Base-by-base conservation (phyloP, 1,140 invertebrate genomes). In the Aphidius gifuensis region DNA sequence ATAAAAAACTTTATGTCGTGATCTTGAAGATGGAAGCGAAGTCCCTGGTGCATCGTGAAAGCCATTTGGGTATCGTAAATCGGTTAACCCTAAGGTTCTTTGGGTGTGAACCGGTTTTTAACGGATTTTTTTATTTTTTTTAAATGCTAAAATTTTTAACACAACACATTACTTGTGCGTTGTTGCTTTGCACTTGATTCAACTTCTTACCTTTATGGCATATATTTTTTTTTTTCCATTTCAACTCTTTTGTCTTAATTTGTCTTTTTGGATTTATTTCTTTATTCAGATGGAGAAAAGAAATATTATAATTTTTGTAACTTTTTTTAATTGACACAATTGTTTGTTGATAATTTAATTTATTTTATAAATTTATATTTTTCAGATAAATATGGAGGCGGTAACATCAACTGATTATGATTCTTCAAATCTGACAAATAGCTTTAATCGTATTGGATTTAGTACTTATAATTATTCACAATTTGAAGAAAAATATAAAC, bases 311-410 rank as follows among this genome's bases (percentile, higher is more conserved):
- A 16, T 16, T 16, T 16, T 16, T 16, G 16, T 16, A n/a, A n/a
- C n/a, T n/a, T n/a, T 16, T 16, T 16, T 16, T 16, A 16, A 16
- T 16, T 16, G 16, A 16, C 16, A 16, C 16, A 55, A 55, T 55
- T 55, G 40, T 42, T 55, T 23, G 48, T 55, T 23, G 48, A 49
- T 23, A 11, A 11, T 16, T 43, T 40, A 11, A 55, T 5, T 5
- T 32, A 42, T 16, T 40, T 43, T 55, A 55, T 55, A 32, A 55
- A 55, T 42, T 11, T 64, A 64, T 58, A 5, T 68, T 50, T 78
- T 76, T 0, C 69, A 80, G 79, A 80, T 80, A 65, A 80, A 80
- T 58, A 79, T 80, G 78, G 76, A 80, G 44, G 78, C 79, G 1
- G 79, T 80, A 7, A 79, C 78, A 1, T 80, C 79, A 11, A 78